phyloP scores from a whole-genome alignment of 2,113 vertebrate genomes.

The Sula dactylatra region DNA sequence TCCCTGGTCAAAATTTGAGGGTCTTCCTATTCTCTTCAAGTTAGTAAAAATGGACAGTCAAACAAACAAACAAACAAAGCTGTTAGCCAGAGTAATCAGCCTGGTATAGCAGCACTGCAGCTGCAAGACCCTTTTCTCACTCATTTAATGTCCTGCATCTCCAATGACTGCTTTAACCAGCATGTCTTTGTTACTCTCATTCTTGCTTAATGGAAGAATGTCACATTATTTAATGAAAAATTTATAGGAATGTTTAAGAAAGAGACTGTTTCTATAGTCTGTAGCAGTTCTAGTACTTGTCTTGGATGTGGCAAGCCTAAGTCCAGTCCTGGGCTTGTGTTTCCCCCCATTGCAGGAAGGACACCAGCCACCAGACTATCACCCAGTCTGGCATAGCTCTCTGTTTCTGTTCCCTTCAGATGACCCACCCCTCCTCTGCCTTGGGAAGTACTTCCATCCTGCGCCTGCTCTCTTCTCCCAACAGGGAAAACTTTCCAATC shows the following conservation, averaged over 20 bases:
- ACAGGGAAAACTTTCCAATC: neutral
- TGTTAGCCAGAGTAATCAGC: neutral
- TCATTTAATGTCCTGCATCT: neutral
- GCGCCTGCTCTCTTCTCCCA: neutral
- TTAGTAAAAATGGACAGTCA: neutral
- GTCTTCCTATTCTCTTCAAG: neutral
- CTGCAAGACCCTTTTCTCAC: neutral
- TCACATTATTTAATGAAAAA: neutral
- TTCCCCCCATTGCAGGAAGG: neutral
- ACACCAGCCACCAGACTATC: neutral
- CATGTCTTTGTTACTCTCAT: neutral
- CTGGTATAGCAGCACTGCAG: neutral
- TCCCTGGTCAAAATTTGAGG: neutral
- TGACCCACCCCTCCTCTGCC: neutral
- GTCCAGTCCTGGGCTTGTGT: neutral
- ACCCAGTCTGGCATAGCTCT: neutral
- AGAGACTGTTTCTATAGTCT: neutral
- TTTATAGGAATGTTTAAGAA: neutral
- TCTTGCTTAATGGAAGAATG: neutral
- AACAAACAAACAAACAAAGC: neutral
- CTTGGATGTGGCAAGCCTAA: neutral
- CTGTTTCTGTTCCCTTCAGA: neutral
- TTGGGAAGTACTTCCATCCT: neutral
- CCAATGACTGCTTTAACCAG: neutral
- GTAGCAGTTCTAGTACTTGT: neutral